Evolutionary conservation across 2,113 vertebrate genomes (phyloP).

Genomic region (Saccopteryx bilineata): DNA sequence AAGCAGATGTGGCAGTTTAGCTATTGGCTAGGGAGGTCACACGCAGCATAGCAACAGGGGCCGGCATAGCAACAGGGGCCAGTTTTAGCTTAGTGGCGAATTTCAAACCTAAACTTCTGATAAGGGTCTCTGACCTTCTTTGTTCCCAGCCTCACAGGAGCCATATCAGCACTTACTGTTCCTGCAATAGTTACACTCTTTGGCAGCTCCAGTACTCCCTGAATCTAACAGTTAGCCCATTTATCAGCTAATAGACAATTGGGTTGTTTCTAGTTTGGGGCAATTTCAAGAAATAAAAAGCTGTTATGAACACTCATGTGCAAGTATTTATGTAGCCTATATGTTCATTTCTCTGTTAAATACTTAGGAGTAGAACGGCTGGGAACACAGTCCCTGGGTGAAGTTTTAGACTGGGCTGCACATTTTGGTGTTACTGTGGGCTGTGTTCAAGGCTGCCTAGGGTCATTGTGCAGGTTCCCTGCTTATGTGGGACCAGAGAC

Average conservation of each 20-base stretch:
- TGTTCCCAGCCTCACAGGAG: no score
- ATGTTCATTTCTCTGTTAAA: constrained; percentile 1
- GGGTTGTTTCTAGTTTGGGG: not conserved
- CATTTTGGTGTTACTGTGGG: not conserved
- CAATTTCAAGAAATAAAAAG: not conserved
- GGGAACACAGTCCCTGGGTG: not conserved
- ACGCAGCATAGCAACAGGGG: no score
- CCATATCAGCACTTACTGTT: no score
- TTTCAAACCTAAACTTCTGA: no score
- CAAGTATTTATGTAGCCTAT: not conserved
- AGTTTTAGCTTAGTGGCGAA: no score
- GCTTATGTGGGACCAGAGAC: not conserved
- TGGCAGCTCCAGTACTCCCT: no score
- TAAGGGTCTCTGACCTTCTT: no score
- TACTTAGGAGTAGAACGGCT: not conserved
- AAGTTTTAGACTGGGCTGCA: not conserved
- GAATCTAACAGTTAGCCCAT: not conserved
- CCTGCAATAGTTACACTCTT: no score
- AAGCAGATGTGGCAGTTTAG: no score
- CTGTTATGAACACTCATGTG: not conserved
- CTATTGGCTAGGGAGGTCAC: no score
- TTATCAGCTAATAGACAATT: not conserved
- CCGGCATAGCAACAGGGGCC: no score
- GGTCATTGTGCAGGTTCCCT: not conserved
- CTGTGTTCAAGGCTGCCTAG: not conserved